Base-by-base conservation (phyloP, 2,797 vertebrate species). In the Gallirallus australis region DNA sequence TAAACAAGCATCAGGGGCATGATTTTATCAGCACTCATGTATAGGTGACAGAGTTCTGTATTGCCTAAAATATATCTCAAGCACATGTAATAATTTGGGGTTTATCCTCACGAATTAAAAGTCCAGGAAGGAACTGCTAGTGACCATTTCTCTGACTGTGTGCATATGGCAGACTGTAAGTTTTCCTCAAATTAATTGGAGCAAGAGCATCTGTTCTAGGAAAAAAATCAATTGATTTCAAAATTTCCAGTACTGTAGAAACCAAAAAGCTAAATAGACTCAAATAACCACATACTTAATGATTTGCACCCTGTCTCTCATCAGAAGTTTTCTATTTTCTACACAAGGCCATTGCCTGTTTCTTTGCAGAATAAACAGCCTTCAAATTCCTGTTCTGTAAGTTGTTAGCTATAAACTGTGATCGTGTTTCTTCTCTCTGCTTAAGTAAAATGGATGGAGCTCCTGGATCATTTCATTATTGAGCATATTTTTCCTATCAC, bases 151-250 rank as follows among this genome's bases (percentile, higher is more conserved):
- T 84, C 23, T 85, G 66, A 76, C 30, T 81, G 35, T 30, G 61
- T 82, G 68, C 75, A 57, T 77, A 57, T 45, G 42, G 81, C 75
- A 86, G 27, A 56, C 10, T 0, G 2, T 47, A 82, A 92, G 35
- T 77, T 82, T 76, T 90, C 54, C 37, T 82, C 53, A 84, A 73
- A 82, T 86, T 87, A 92, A 77, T 91, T 89, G 81, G 39, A 71
- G 35, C 15, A 77, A 77, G 53, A 81, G 39, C 66, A 84, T 82
- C 47, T 92, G 63, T 79, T 94, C 31, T 37, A 76, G 35, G 39
- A 40, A 40, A 45, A 85, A n/a, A 60, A 5, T 72, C 0, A 57
- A 23, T 25, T 40, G 0, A 53, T 89, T 82, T 76, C 1, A 57
- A 77, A 76, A 66, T 66, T 80, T 73, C 45, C 54, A 64, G 39